Base-by-base conservation (phyloP, 1,140 invertebrate species). In the Hyles vespertilio region DNA sequence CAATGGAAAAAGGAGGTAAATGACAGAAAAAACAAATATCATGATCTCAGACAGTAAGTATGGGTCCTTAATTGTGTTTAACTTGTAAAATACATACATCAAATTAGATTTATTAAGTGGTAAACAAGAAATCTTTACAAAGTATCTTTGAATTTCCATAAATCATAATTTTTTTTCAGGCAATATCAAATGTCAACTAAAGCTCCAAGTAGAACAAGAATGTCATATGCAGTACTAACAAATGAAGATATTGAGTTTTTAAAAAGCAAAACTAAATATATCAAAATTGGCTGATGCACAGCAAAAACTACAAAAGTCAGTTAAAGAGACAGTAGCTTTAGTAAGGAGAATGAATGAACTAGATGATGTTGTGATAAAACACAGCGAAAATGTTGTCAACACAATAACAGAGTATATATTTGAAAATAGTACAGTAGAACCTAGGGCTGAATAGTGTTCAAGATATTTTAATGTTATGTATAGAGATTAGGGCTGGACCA, bases 211-310 rank as follows among this genome's bases (percentile, higher is more conserved):
- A 70, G 65, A 69, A 72, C 81, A 51, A 79, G 68, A 54, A 74
- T 86, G 56, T 78, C 73, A 33, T 87, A 84, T 56, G 66, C 81
- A 33, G 72, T 72, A 59, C 61, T 88, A 50, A 68, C 76, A 63
- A 78, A 79, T 66, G 85, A 87, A 66, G 82, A 88, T 54, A 87
- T 88, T 33, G 81, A 84, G 65, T 88, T 87, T 58, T 62, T 88
- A 5, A 85, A 85, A 85, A 63, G 76, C 56, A 45, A 87, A 86
- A 70, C 70, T 79, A 5, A 84, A 84, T 49, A 65, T 81, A 62
- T 67, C 76, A 12, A 79, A 81, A 65, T 59, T 88, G 5, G 58
- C 80, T n/a, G 81, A 84, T 9, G 77, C 67, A 46, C 81, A 83
- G 48, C 51, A 67, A 47, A 79, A 81, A 33, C 65, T 87, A 11